Percentiles rank a stretch among this genome's conserved stretches.
Conservation (phyloP, 2,113 vertebrate species). For the Malurus elegans region DNA sequence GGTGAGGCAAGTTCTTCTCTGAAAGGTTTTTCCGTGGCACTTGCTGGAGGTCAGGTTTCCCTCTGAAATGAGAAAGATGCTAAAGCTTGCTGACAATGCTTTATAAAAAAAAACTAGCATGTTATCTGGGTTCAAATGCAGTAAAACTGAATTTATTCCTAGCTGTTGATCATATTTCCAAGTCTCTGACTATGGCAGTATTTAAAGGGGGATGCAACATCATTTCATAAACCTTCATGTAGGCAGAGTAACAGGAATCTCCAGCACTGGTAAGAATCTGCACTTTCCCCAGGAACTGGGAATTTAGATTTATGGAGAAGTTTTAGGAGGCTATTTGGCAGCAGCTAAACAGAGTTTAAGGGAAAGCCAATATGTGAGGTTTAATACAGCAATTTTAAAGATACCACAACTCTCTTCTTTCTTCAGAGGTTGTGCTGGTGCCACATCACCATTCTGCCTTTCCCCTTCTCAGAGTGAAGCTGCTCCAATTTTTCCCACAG, state of each 20-base stretch:
- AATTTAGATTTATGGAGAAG: neutral
- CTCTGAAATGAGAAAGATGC: neutral
- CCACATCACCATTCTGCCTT: neutral
- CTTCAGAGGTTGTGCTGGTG: neutral
- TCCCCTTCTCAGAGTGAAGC: neutral
- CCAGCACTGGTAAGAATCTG: neutral
- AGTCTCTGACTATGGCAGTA: neutral
- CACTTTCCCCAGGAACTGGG: neutral
- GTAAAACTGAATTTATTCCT: neutral
- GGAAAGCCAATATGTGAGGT: neutral
- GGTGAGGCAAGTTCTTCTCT: neutral
- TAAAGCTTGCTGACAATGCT: neutral
- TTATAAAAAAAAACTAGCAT: neutral
- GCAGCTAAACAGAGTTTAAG: neutral
- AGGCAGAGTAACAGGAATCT: neutral
- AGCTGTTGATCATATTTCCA: neutral
- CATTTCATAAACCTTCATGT: neutral
- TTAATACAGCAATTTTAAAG: neutral
- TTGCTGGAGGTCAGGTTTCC: neutral
- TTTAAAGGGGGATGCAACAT: neutral
- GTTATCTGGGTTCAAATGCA: neutral
- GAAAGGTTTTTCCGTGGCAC: neutral
- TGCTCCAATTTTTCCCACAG: neutral
- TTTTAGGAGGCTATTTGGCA: neutral
- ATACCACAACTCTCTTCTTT: neutral